Conservation (phyloP, 2,113 vertebrate genomes). For the Climacteris rufus region DNA sequence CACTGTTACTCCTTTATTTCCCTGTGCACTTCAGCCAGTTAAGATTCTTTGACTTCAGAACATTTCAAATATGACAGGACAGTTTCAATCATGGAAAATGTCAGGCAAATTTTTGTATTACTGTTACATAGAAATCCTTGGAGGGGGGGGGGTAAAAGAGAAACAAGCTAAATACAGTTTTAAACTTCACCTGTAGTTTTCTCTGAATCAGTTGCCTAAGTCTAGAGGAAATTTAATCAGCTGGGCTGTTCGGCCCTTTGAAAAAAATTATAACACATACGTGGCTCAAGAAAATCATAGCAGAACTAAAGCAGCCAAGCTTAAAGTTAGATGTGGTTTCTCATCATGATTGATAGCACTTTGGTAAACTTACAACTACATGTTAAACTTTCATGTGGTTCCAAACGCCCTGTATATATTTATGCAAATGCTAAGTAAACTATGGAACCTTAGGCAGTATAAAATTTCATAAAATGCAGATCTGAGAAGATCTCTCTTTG, state of each 20-base stretch:
- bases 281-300: background rate
- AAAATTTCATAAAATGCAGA: background rate
- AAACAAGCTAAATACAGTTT: background rate
- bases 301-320: background rate
- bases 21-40: background rate
- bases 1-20: background rate
- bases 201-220: background rate
- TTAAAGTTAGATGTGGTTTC: background rate
- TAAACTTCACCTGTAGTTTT: background rate
- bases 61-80: background rate
- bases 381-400: background rate
- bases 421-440: background rate
- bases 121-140: background rate
- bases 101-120: background rate
- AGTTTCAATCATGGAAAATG: background rate
- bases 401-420: background rate
- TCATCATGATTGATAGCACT: background rate
- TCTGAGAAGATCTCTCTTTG: background rate
- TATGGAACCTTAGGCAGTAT: background rate
- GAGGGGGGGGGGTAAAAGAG: background rate
- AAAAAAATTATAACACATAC: background rate
- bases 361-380: background rate
- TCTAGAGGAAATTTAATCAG: background rate
- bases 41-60: background rate
- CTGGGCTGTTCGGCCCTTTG: background rate